Percentiles rank a stretch among this genome's conserved stretches.
Evolutionary conservation across 2,888 invertebrate species (phyloP).

Genomic region (Dinocampus coccinellae): DNA sequence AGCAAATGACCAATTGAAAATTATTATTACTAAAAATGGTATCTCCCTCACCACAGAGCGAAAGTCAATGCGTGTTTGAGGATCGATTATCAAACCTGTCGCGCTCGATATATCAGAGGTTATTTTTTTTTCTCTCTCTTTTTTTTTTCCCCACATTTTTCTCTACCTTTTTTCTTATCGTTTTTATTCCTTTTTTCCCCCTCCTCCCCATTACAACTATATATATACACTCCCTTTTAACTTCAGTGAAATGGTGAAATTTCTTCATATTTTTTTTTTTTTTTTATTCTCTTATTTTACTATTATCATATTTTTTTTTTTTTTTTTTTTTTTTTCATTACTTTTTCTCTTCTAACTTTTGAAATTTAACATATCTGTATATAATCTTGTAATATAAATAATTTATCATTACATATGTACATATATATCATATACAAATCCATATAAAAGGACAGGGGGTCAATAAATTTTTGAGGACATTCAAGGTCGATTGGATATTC

Average conservation of each 20-base stretch:
- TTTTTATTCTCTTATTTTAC: too few relatives aligned
- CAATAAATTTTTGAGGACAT: slow-evolving; percentile 26
- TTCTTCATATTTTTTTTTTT: not conserved
- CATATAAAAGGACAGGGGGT: slow-evolving; percentile 9
- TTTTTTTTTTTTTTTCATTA: not conserved
- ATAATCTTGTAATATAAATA: too few relatives aligned
- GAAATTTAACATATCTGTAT: too few relatives aligned
- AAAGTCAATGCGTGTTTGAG: slow-evolving; percentile 22
- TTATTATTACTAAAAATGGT: slow-evolving; percentile 3
- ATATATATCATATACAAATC: not conserved
- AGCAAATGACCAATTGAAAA: slow-evolving; percentile 18
- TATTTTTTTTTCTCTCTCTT: not conserved
- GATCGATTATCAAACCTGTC: slow-evolving; percentile 25
- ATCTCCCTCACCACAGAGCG: slow-evolving; percentile 7
- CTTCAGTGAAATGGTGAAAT: not conserved
- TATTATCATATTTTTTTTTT: too few relatives aligned
- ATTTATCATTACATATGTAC: not conserved
- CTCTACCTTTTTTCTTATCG: not conserved
- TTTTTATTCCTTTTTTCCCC: not conserved
- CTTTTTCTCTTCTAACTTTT: not conserved
- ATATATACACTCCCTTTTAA: not conserved
- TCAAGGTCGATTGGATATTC: slow-evolving; percentile 23
- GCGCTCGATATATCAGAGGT: slow-evolving; percentile 14
- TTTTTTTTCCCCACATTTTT: not conserved
- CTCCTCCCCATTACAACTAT: not conserved